These are phyloP conservation scores for Megalops atlanticus DNA, from an alignment of 2,113 vertebrate genomes.

Conservation along the genomic window DNA sequence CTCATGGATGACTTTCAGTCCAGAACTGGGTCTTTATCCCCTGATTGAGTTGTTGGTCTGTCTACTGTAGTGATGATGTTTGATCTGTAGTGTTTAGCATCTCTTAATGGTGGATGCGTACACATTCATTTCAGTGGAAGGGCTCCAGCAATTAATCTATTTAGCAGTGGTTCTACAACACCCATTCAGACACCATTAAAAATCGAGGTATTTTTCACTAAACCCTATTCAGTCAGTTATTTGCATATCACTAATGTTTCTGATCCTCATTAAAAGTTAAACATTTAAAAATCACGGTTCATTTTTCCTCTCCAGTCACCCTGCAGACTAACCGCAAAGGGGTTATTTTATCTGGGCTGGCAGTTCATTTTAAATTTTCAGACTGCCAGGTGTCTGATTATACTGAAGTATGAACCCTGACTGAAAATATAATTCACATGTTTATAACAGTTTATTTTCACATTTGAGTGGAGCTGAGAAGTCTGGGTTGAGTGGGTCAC, in stretches of 20 bases:
- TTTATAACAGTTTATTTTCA: not conserved
- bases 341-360: slow-evolving; percentile 43
- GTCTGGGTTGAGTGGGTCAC: not conserved
- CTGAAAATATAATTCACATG: not conserved
- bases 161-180: not conserved
- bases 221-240: slow-evolving; percentile 39
- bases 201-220: slow-evolving; percentile 20
- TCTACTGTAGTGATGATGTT: not conserved
- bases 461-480: not conserved
- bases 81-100: too few species aligned
- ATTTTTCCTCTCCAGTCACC: slow-evolving; percentile 21
- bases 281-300: not conserved
- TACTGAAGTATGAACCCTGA: slow-evolving; percentile 32
- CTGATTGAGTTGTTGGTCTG: not conserved
- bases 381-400: slow-evolving; percentile 33
- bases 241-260: slow-evolving; percentile 35
- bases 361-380: slow-evolving; percentile 36
- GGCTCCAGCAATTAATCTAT: not conserved
- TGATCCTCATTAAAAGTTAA: slow-evolving; percentile 8
- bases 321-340: slow-evolving; percentile 28
- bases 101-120: too few species aligned
- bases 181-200: not conserved
- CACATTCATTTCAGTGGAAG: not conserved
- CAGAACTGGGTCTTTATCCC: not conserved
- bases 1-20: not conserved